Evolutionary conservation across 2,888 invertebrate species (phyloP), one percentile per base, ranked within the genome.

Genomic region (Trichopria drosophilae): DNA sequence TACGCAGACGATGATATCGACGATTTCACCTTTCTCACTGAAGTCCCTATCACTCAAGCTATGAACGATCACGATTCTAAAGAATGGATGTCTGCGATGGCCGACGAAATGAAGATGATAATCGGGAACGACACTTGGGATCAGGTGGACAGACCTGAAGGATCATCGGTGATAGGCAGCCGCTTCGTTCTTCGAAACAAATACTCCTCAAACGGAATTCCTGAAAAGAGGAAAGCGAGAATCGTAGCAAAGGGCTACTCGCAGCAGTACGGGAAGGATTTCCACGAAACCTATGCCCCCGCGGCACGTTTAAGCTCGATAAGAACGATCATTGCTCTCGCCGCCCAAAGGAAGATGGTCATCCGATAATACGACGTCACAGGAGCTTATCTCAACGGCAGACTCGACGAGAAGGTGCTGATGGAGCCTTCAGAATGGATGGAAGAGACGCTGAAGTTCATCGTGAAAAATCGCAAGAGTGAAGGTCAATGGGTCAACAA

Each of bases 61-160:
- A 9, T 44, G 24, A 26, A 34, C 1, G 19, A 35, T 2, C 1
- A 13, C 5, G 48, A 48, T 20, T 34, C 41, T 3, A 32, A 32
- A 10, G 24, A 41, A 15, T 48, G 48, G 48, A n/a, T 26, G 26
- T 5, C 6, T 7, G 48, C 48, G 9, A 48, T 48, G 35, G 29
- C 18, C 10, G 28, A 41, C n/a, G 48, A 48, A 19, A 16, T 48
- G 0, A 20, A 32, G 2, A 16, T 13, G 18, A 48, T 48, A 13
- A 41, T 48, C 18, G 23, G 19, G 7, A 41, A 48, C 19, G 41
- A 48, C n/a, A 48, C 48, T 10, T 28, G 28, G 28, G 28, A 28
- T 28, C 6, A 12, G 28, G 28, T 28, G 6, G 28, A 28, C 4
- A 28, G 28, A 6, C 28, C 28, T 4, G 3, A 28, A 28, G 28